A percentile compares a stretch with the other conserved stretches of the same genome.
phyloP scores from a whole-genome alignment of 2,888 invertebrate species.

The Thymelicus acteon region DNA sequence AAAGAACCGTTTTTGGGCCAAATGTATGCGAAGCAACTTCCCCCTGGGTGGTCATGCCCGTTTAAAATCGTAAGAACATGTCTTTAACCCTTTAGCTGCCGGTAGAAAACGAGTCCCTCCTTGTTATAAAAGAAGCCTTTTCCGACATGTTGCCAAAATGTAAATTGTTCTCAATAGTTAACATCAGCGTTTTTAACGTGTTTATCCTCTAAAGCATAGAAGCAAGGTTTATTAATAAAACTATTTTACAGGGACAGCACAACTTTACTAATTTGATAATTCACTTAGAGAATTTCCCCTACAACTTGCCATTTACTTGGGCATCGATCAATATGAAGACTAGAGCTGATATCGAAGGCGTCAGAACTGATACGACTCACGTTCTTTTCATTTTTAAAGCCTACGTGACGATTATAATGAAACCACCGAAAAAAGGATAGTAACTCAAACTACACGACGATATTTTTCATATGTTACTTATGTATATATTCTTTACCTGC shows the following conservation, averaged over 20 bases:
- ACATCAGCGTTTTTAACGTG: too few relatives aligned
- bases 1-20: slow-evolving; percentile 28
- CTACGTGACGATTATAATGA: slow-evolving; percentile 22
- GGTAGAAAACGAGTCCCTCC: too few relatives aligned
- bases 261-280: slow-evolving; percentile 12
- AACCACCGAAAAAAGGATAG: slow-evolving; percentile 22
- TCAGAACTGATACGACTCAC: slow-evolving; percentile 13
- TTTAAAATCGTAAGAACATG: slow-evolving; percentile 18
- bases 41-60: slow-evolving; percentile 27
- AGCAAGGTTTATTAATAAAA: not conserved
- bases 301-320: slow-evolving; percentile 33
- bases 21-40: slow-evolving; percentile 26
- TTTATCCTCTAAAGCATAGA: too few relatives aligned
- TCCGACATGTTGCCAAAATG: too few relatives aligned
- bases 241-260: slow-evolving; percentile 22
- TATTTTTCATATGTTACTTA: not conserved
- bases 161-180: too few relatives aligned
- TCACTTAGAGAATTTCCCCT: slow-evolving; percentile 29
- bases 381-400: slow-evolving; percentile 21
- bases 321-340: slow-evolving; percentile 31
- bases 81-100: too few relatives aligned
- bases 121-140: too few relatives aligned
- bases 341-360: slow-evolving; percentile 17
- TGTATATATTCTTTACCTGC: too few relatives aligned
- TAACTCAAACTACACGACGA: not conserved